Percentiles rank a stretch among this genome's conserved stretches.
Conservation (phyloP, 2,797 vertebrate genomes). For the Syngnathus acus region DNA sequence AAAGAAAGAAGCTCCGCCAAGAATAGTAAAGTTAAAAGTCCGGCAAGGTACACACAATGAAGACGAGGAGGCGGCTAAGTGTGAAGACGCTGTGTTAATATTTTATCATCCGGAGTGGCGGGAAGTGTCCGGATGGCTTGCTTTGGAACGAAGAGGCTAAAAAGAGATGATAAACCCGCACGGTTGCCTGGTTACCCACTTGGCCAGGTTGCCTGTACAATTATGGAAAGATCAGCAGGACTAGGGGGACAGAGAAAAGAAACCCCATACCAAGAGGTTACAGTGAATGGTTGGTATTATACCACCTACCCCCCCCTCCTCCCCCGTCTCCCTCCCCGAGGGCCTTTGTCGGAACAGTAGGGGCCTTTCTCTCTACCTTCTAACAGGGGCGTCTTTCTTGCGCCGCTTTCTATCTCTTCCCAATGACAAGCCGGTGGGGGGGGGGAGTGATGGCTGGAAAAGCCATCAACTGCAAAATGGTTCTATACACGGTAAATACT, state of each 20-base stretch:
- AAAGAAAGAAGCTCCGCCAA: constrained; percentile 34
- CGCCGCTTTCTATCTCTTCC: constrained; percentile 48
- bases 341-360: constrained; percentile 58
- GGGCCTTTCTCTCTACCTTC: constrained; percentile 58
- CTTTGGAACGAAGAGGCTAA: constrained; percentile 55
- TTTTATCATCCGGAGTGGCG: constrained; percentile 7
- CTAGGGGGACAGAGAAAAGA: constrained; percentile 31
- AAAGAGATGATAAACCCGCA: constrained; percentile 54
- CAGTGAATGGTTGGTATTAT: constrained; percentile 43
- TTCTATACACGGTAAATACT: not conserved
- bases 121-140: constrained; percentile 29
- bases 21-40: constrained; percentile 58
- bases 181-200: constrained; percentile 72
- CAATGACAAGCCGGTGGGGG: constrained; percentile 6
- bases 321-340: constrained; percentile 25
- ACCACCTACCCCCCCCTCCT: constrained; percentile 7
- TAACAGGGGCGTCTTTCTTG: constrained; percentile 70
- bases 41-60: constrained; percentile 38
- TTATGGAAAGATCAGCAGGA: constrained; percentile 48
- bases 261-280: constrained; percentile 59
- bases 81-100: constrained; percentile 13
- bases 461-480: not conserved
- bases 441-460: not conserved
- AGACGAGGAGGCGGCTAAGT: constrained; percentile 28
- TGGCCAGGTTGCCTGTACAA: constrained; percentile 32